These are phyloP conservation scores for Eudyptes chrysolophus DNA, from an alignment of 2,113 vertebrate genomes.

Conservation along the genomic window DNA sequence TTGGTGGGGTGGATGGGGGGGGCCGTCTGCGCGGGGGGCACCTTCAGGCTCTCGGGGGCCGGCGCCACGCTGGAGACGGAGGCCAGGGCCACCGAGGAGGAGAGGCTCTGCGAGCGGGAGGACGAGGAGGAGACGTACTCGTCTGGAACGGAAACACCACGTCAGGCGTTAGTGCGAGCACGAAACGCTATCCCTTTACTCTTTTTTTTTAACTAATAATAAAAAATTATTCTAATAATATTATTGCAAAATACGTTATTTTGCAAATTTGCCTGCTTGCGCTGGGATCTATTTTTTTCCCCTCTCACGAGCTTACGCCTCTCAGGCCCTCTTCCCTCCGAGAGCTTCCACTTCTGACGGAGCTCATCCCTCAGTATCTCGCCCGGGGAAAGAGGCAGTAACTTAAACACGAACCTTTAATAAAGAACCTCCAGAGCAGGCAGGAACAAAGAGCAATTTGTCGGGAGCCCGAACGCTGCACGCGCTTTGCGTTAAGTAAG, in stretches of 20 bases:
- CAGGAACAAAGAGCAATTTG: background rate
- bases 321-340: background rate
- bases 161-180: background rate
- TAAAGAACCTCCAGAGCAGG: background rate
- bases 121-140: conserved; percentile 87
- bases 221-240: no score
- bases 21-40: background rate
- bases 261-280: background rate
- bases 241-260: rapidly evolving
- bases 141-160: conserved; percentile 67
- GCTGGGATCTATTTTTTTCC: background rate
- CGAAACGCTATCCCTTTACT: background rate
- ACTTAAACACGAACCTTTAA: background rate
- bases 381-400: background rate
- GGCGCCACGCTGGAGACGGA: background rate
- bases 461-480: background rate
- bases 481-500: background rate
- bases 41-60: background rate
- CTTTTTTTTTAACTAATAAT: no score
- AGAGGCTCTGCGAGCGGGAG: background rate
- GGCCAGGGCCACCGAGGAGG: background rate
- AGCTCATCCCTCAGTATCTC: rapidly evolving
- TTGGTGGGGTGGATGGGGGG: conserved; percentile 82
- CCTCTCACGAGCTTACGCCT: background rate
- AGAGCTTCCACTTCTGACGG: background rate